A percentile compares a stretch with the other conserved stretches of the same genome.
These are phyloP conservation scores for Arctia plantaginis DNA, from an alignment of 2,888 invertebrate species.

Conservation along the genomic window DNA sequence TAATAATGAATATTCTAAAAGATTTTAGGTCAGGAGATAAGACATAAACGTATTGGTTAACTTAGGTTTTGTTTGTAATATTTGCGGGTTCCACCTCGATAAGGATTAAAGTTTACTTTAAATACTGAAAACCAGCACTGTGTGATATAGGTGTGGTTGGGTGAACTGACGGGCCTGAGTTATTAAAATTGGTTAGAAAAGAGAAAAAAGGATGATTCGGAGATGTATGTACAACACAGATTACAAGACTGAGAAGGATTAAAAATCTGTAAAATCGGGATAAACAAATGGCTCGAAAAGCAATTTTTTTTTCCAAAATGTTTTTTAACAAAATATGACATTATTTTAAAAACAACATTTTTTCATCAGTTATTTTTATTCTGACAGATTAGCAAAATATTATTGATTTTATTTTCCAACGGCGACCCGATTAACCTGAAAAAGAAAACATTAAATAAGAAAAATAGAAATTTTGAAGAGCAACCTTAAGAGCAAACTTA, in stretches of 20 bases:
- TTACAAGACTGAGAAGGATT: background rate
- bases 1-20: background rate
- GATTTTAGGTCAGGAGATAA: background rate
- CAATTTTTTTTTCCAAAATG: background rate
- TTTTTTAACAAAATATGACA: background rate
- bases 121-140: no score
- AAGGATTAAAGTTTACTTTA: background rate
- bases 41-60: background rate
- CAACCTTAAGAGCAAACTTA: background rate
- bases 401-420: background rate
- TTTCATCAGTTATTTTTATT: background rate
- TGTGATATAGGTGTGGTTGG: no score
- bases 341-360: background rate
- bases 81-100: background rate
- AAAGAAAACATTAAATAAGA: background rate
- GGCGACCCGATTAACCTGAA: constrained; percentile 12
- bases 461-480: background rate
- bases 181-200: no score
- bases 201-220: no score
- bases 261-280: background rate
- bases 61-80: background rate
- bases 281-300: background rate
- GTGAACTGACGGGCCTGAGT: no score
- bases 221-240: no score
- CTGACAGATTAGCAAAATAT: background rate